phyloP scores from a whole-genome alignment of 2,797 vertebrate species.

The Myotis myotis region DNA sequence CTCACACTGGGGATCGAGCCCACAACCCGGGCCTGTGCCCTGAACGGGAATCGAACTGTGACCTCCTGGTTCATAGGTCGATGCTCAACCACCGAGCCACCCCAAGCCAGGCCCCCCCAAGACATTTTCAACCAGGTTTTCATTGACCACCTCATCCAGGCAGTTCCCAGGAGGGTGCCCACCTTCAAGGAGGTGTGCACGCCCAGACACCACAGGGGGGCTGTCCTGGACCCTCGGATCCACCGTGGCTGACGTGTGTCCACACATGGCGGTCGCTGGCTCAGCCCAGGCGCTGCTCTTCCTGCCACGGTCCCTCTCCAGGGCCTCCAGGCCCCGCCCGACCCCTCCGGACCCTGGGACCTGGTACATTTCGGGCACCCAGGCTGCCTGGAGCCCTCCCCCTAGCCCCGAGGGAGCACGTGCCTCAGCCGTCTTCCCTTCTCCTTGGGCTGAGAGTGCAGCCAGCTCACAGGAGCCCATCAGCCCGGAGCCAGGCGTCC shows the following conservation, averaged over 20 bases:
- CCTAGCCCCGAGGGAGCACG: no score
- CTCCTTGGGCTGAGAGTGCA: rapidly evolving
- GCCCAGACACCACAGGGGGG: neutral
- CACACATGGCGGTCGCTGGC: neutral
- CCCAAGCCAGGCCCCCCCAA: rapidly evolving
- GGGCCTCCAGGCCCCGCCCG: neutral
- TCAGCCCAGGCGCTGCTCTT: neutral
- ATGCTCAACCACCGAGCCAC: no score
- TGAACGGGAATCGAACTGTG: no score
- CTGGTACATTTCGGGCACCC: neutral
- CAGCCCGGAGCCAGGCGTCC: rapidly evolving
- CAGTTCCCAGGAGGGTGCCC: no score
- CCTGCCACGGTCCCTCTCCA: neutral
- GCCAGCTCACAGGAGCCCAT: neutral
- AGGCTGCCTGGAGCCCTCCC: neutral
- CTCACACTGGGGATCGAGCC: no score
- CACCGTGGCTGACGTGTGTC: neutral
- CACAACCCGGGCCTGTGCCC: no score
- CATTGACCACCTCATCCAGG: rapidly evolving
- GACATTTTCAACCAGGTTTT: rapidly evolving
- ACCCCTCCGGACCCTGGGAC: neutral
- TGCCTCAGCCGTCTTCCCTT: no score
- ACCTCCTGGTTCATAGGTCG: no score
- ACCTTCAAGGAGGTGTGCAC: neutral
- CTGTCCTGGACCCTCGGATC: neutral